Evolutionary conservation across 2,888 invertebrate species (phyloP).

Genomic region (Villa cingulata): DNA sequence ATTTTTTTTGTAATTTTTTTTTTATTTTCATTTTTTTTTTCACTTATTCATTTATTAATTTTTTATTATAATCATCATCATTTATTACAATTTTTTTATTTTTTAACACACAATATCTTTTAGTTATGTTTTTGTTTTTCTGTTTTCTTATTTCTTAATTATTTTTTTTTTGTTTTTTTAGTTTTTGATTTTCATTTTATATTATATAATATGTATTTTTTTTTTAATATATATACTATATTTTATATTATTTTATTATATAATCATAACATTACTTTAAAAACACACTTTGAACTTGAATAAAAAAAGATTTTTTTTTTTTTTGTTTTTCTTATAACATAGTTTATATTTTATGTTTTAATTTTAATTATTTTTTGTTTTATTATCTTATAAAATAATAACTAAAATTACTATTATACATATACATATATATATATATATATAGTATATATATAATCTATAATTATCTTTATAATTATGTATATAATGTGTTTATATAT

Average conservation of each 20-base stretch:
- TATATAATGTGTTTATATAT: too few species aligned
- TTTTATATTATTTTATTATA: not conserved
- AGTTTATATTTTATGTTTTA: not conserved
- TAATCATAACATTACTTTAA: slow-evolving; percentile 14
- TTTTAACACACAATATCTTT: slow-evolving; percentile 11
- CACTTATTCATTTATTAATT: not conserved
- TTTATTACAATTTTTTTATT: slow-evolving; percentile 4
- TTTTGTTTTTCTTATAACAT: not conserved
- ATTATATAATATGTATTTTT: too few species aligned
- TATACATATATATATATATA: too few species aligned
- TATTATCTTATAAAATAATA: not conserved
- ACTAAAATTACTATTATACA: not conserved
- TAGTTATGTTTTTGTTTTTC: not conserved
- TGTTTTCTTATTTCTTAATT: too few species aligned
- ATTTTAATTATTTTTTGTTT: not conserved
- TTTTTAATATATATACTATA: too few species aligned
- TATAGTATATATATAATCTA: too few species aligned
- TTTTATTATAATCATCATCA: too few species aligned
- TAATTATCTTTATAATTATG: too few species aligned
- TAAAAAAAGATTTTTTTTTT: slow-evolving; percentile 10
- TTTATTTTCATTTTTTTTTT: not conserved
- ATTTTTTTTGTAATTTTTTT: not conserved
- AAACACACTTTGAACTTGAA: slow-evolving; percentile 15
- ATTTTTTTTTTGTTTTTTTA: too few species aligned
- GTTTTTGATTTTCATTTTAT: too few species aligned